phyloP scores from a whole-genome alignment of 2,888 invertebrate species.

The Cremastinae sp. region DNA sequence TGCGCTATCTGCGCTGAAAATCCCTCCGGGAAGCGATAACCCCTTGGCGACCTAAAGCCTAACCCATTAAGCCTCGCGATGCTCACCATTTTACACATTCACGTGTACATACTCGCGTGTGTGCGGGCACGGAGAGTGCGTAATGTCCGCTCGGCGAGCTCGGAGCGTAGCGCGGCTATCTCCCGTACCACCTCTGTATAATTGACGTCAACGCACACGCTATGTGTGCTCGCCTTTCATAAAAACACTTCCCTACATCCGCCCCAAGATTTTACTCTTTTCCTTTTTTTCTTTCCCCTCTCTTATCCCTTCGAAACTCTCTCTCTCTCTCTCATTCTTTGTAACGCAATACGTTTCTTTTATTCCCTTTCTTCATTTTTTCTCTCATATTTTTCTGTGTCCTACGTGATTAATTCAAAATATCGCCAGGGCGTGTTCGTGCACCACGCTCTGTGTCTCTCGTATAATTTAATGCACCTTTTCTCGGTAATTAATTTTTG shows the following conservation, averaged over 20 bases:
- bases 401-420: neutral
- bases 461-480: neutral
- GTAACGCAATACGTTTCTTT: conserved; percentile 5
- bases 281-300: conserved; percentile 51
- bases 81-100: conserved; percentile 19
- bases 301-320: conserved; percentile 15
- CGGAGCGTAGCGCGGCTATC: conserved; percentile 67
- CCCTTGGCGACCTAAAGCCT: conserved; percentile 75
- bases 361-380: conserved; percentile 47
- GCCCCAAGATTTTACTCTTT: conserved; percentile 74
- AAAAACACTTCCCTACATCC: conserved; percentile 80
- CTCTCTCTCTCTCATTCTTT: conserved; percentile 27
- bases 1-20: conserved; percentile 76
- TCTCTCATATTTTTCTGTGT: conserved; percentile 35
- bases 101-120: conserved; percentile 1
- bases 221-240: conserved; percentile 76
- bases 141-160: conserved; percentile 36
- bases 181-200: conserved; percentile 77
- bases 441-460: conserved; percentile 7
- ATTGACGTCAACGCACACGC: conserved; percentile 78
- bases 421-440: neutral
- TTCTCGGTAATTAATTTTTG: neutral
- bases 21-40: conserved; percentile 77
- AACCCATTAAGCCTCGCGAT: conserved; percentile 75
- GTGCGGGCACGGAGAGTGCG: neutral